Evolutionary conservation across 2,113 vertebrate genomes (phyloP), one percentile per base, ranked within the genome.

Genomic region (Malurus elegans): DNA sequence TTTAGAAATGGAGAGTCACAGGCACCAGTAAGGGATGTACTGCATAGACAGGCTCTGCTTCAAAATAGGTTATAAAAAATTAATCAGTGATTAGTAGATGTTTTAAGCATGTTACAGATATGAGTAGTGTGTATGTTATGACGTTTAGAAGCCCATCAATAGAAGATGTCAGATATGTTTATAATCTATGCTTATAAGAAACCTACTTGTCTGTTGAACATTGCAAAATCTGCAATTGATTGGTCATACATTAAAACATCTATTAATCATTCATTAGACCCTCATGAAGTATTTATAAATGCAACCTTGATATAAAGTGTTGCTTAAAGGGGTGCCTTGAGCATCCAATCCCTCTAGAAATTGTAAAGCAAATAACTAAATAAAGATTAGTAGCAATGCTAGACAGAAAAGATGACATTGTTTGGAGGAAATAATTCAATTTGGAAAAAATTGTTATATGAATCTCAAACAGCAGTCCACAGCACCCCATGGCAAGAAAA

Each of bases 241-340:
- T 97, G 74, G 70, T 90, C 91, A 94, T 95, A 94, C 87, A 97
- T 96, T 97, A 96, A 95, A 97, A 92, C 87, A 93, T 73, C 85
- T 92, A 95, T 96, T 97, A 96, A 96, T 96, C 94, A 96, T 96
- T 97, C 95, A 96, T 97, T 96, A 97, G 74, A 67, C 62, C 70
- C 93, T 95, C 94, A 97, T 95, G 75, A 95, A 96, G 47, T 95
- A 96, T 96, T 97, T 92, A 96, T 95, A 96, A 97, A 96, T 94
- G 95, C 64, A 95, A 95, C 87, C 87, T 97, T 96, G 94, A 96
- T 97, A 95, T 96, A 92, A 96, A 96, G 81, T 58, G 78, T 95
- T 95, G 94, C 90, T 92, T 95, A 94, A 92, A 95, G 91, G 95
- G 74, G 47, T 6, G 53, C 87, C 95, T 92, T 94, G 86, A 85